Percentiles rank a stretch among this genome's conserved stretches.
Evolutionary conservation across 2,888 invertebrate species (phyloP).

Genomic region (Spatulosminthurus flaviceps): DNA sequence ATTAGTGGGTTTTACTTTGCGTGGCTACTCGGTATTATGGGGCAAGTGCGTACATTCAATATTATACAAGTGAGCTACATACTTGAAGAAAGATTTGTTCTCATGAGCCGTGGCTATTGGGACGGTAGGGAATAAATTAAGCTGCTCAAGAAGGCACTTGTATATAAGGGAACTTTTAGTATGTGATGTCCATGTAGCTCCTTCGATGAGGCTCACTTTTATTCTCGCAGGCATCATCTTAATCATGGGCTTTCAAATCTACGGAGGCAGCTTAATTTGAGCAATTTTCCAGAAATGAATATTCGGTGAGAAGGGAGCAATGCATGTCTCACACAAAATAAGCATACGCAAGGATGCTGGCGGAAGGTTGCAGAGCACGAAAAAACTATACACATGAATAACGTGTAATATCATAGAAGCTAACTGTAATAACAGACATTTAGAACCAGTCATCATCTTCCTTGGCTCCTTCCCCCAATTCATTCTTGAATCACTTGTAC

Average conservation of each 20-base stretch:
- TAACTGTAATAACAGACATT: conserved; percentile 30
- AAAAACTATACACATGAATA: too few relatives aligned
- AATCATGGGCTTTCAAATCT: conserved; percentile 46
- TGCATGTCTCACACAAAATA: not conserved
- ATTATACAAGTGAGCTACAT: not conserved
- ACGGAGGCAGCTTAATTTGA: conserved; percentile 62
- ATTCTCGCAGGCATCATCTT: conserved; percentile 38
- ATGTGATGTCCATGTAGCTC: not conserved
- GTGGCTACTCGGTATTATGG: not conserved
- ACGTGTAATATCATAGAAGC: conserved; percentile 22
- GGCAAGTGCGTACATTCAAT: not conserved
- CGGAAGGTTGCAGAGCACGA: too few relatives aligned
- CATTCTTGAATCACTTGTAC: conserved; percentile 24
- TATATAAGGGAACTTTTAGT: too few relatives aligned
- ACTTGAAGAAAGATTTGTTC: conserved; percentile 19
- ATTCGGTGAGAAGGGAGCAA: conserved; percentile 42
- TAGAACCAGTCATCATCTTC: conserved; percentile 29
- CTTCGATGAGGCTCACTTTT: conserved; percentile 30
- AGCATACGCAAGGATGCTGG: too few relatives aligned
- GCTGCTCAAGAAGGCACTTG: conserved; percentile 44
- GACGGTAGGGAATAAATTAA: conserved; percentile 36
- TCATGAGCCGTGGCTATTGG: conserved; percentile 36
- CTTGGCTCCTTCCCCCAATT: conserved; percentile 29
- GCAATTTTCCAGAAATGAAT: conserved; percentile 57
- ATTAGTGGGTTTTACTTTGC: not conserved